These are phyloP conservation scores for Orthosia gracilis DNA, from an alignment of 2,888 invertebrate species.

Conservation along the genomic window DNA sequence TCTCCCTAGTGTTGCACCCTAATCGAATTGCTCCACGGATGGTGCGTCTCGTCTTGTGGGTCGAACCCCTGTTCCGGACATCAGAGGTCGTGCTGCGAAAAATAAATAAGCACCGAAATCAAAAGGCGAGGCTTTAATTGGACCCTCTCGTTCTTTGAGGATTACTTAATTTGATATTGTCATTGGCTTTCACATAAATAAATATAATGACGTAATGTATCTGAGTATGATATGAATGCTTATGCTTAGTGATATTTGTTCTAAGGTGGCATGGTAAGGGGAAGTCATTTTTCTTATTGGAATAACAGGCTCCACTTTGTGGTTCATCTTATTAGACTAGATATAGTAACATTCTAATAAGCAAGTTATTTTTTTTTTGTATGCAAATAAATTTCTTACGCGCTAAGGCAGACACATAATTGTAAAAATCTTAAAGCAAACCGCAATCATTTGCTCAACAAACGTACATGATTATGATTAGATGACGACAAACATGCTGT, in stretches of 20 bases:
- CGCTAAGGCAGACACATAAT: not conserved
- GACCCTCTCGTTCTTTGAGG: constrained; percentile 83
- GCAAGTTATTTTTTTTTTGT: not conserved
- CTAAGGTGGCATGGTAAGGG: not conserved
- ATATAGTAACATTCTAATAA: not conserved
- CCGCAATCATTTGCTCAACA: not conserved
- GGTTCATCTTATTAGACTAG: no score
- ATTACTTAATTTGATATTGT: constrained; percentile 87
- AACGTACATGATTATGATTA: constrained; percentile 4
- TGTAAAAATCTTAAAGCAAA: not conserved
- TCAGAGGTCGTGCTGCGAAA: constrained; percentile 86
- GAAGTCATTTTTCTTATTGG: constrained; percentile 11
- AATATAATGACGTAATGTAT: constrained; percentile 58
- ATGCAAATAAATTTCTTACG: not conserved
- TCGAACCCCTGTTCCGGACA: constrained; percentile 85
- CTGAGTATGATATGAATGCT: constrained; percentile 45
- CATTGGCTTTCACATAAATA: constrained; percentile 66
- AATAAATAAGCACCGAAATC: constrained; percentile 89
- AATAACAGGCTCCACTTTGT: not conserved
- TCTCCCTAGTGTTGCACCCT: constrained; percentile 89
- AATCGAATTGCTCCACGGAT: constrained; percentile 90
- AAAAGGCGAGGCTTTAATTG: constrained; percentile 88
- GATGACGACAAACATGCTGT: not conserved
- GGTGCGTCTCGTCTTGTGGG: constrained; percentile 87
- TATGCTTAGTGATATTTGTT: constrained; percentile 38